phyloP scores from a whole-genome alignment of 2,888 invertebrate genomes.

The Phalangium opilio region DNA sequence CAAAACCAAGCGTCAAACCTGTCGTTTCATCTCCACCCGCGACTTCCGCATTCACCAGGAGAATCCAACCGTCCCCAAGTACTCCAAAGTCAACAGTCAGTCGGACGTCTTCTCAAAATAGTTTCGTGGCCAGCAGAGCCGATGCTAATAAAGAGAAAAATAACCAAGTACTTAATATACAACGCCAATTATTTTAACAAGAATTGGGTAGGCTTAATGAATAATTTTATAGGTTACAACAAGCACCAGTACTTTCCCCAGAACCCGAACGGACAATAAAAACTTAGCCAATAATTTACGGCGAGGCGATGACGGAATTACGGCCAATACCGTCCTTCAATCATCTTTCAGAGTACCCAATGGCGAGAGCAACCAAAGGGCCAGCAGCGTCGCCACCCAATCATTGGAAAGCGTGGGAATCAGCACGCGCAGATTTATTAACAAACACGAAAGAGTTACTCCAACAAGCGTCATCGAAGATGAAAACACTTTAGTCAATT shows the following conservation, averaged over 20 bases:
- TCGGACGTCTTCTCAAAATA: background rate
- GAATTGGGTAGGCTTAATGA: background rate
- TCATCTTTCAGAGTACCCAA: constrained; percentile 7
- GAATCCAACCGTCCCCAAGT: too few species aligned
- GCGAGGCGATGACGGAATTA: background rate
- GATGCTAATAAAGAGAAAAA: constrained; percentile 1
- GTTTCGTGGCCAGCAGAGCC: background rate
- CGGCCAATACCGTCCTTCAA: constrained; percentile 11
- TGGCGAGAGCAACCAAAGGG: background rate
- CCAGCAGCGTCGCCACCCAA: constrained; percentile 9
- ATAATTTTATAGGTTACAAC: background rate
- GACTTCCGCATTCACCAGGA: too few species aligned
- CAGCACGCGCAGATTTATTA: background rate
- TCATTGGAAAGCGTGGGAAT: constrained; percentile 9
- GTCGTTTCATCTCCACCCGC: too few species aligned
- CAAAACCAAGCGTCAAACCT: too few species aligned
- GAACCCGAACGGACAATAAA: background rate
- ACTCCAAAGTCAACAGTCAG: too few species aligned
- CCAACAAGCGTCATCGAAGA: constrained; percentile 11
- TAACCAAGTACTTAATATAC: too few species aligned
- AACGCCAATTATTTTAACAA: too few species aligned
- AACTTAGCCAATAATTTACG: background rate
- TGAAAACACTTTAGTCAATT: constrained; percentile 14
- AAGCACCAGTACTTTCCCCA: background rate
- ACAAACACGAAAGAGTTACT: background rate